phyloP scores from a whole-genome alignment of 2,113 vertebrate genomes.

The Poeciliopsis retropinna region DNA sequence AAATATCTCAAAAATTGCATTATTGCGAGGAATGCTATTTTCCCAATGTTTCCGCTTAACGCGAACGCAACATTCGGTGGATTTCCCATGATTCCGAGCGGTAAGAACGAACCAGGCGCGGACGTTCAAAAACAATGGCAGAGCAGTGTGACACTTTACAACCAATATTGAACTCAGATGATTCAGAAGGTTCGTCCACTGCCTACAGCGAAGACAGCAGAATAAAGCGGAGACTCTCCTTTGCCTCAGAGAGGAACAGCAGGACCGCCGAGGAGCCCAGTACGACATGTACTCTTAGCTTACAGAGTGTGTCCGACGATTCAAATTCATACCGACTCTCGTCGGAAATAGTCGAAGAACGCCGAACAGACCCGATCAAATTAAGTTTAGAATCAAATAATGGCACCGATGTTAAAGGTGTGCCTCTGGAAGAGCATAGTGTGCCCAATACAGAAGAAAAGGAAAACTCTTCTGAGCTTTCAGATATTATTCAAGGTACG shows the following conservation, averaged over 20 bases:
- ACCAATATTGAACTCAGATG: neutral
- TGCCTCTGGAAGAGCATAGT: neutral
- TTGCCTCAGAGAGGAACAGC: conserved; percentile 11
- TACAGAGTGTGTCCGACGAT: conserved; percentile 37
- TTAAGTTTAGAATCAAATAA: neutral
- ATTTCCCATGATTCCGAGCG: conserved; percentile 70
- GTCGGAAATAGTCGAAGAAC: conserved; percentile 19
- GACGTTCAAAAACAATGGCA: conserved; percentile 70
- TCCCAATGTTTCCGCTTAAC: neutral
- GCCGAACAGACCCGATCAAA: neutral
- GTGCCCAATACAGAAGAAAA: conserved; percentile 26
- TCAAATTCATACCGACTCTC: neutral
- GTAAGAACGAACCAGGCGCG: neutral
- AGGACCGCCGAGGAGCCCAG: neutral
- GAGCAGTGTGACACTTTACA: conserved; percentile 16
- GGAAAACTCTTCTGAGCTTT: conserved; percentile 30
- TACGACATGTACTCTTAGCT: neutral
- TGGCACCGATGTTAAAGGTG: neutral
- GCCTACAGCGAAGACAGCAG: neutral
- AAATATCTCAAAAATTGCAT: too few species aligned
- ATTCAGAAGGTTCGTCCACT: neutral
- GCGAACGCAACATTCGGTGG: neutral
- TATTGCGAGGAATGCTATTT: neutral
- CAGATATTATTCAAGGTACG: conserved; percentile 19
- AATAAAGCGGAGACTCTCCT: conserved; percentile 6